Base-by-base conservation (phyloP, 2,797 vertebrate genomes). In the Spatula clypeata region DNA sequence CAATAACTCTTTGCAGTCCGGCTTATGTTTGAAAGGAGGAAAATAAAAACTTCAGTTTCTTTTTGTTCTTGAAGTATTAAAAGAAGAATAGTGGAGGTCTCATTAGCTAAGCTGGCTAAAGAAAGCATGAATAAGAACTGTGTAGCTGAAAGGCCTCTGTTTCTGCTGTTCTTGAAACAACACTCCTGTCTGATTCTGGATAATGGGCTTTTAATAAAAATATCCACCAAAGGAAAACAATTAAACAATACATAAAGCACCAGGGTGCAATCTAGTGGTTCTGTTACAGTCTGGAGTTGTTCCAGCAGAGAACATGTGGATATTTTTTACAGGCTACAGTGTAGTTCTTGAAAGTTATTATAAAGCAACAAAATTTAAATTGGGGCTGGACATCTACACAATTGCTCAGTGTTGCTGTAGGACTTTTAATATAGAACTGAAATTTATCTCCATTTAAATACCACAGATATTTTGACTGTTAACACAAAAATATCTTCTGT, bases 191-290 rank as follows among this genome's bases (percentile, higher is more conserved):
- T 97, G 97, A 96, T 97, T 97, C 96, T 97, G 97, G 97, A 98
- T 98, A 98, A 98, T 96, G 96, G 97, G 96, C 96, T 97, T 97
- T 98, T 98, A 97, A 98, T 98, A 98, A 98, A 98, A 98, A 97
- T 97, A 98, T 97, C 95, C 96, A 98, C 97, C 97, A 98, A 98
- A 98, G 97, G 97, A 98, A 98, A 98, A 98, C 97, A 98, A 98
- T 98, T 98, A 98, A 98, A 98, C 97, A 98, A 98, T 98, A 98
- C 96, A 97, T 98, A 98, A 98, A 98, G 97, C 98, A 98, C 97
- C 97, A 97, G 98, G 98, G 97, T 98, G 98, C 97, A 97, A 97
- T 96, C 96, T 97, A 94, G 93, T 95, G 96, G 96, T 97, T 98
- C 90, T 97, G 95, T 98, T 98, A 97, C 82, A 97, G 95, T 98